phyloP scores from a whole-genome alignment of 2,888 invertebrate species.

The Stramonita haemastoma region DNA sequence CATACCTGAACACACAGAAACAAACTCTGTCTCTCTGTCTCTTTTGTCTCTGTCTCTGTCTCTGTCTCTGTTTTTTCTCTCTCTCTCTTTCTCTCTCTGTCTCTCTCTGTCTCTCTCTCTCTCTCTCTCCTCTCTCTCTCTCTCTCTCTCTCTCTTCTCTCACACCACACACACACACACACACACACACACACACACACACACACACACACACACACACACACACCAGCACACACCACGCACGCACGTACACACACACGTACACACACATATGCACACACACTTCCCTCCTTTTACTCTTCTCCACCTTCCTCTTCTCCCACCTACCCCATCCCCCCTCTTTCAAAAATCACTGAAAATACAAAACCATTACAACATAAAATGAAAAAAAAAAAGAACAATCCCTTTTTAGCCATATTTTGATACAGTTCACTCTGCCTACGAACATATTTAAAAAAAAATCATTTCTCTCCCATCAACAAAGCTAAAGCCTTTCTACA shows the following conservation, averaged over 20 bases:
- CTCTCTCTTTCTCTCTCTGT: not conserved
- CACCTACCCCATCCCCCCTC: not conserved
- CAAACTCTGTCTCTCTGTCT: not conserved
- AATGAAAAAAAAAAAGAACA: too few species aligned
- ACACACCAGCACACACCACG: too few species aligned
- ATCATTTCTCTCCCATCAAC: too few species aligned
- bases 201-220: slow-evolving; percentile 21
- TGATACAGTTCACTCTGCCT: too few species aligned
- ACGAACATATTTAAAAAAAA: too few species aligned
- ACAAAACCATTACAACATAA: too few species aligned
- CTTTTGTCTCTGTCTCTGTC: not conserved
- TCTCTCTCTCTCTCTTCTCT: not conserved
- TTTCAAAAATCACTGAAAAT: too few species aligned
- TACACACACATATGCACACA: too few species aligned
- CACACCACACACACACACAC: not conserved
- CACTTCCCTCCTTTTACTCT: not conserved
- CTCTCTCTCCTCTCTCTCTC: not conserved
- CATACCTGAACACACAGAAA: not conserved
- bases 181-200: slow-evolving; percentile 29
- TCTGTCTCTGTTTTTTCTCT: not conserved
- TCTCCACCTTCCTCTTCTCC: not conserved
- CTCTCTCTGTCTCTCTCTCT: not conserved
- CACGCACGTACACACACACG: too few species aligned
- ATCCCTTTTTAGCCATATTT: too few species aligned
- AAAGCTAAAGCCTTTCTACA: too few species aligned